Base-by-base conservation (phyloP, 1,140 invertebrate species). In the Brachionus paranguensis region DNA sequence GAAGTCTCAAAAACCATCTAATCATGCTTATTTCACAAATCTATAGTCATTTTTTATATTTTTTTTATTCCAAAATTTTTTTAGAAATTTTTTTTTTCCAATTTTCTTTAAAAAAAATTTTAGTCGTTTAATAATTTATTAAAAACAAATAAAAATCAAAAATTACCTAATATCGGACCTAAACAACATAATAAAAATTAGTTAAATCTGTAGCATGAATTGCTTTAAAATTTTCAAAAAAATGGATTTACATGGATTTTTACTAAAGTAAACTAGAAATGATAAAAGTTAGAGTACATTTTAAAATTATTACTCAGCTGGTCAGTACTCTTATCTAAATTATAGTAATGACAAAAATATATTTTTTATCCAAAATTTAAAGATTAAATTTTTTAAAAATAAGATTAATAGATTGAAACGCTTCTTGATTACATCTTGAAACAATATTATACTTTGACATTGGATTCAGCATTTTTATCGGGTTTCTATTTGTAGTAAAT, bases 371-470 rank as follows among this genome's bases (percentile, higher is more conserved):
- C 24, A 81, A 60, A 64, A 81, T 11, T 64, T 81, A 33, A 43
- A 81, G 43, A 45, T 81, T 53, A 37, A 81, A 68, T n/a, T 47
- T 60, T 81, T 64, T 81, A 41, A 81, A 64, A 64, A 81, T 64
- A 29, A 12, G 17, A 37, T 64, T 64, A 12, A 81, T 81, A 65
- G 78, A 81, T 64, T 81, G 10, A 81, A 64, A 68, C 27, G 53
- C 53, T n/a, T 81, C 78, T 81, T 81, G 78, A 37, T 68, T 81
- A 20, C 50, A 76, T 11, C 50, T 76, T 6, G 45, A 76, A 27
- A 76, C 47, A 10, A 76, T 3, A 50, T 76, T 8, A n/a, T 76
- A 45, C 20, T 47, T 50, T 47, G 41, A 76, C 20, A 50, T 76
- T 4, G 43, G 41, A 50, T 76, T 76, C 20, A 76, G 20, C 24